phyloP scores from a whole-genome alignment of 2,888 invertebrate species.

The Drosophila mulleri region DNA sequence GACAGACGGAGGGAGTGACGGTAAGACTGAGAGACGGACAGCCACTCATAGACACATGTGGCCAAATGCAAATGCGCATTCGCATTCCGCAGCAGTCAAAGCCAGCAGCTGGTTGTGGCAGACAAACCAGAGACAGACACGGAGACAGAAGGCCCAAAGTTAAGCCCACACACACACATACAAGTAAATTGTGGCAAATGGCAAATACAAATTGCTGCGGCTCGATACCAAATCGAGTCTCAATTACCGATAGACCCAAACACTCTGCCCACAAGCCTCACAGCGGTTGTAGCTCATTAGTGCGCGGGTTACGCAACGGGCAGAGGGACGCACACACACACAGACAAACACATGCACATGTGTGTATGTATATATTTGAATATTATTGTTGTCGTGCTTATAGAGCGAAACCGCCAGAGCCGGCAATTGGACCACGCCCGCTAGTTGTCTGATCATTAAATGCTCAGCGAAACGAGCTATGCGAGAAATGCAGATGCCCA shows the following conservation, averaged over 20 bases:
- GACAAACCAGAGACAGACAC: slow-evolving; percentile 44
- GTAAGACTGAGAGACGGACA: slow-evolving; percentile 1
- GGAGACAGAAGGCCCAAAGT: slow-evolving; percentile 7
- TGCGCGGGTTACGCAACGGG: slow-evolving; percentile 57
- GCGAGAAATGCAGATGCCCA: slow-evolving; percentile 50
- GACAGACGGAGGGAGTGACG: slow-evolving; percentile 1
- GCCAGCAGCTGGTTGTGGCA: slow-evolving; percentile 60
- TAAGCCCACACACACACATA: slow-evolving; percentile 40
- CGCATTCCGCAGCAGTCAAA: slow-evolving; percentile 63
- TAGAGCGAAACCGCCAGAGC: slow-evolving; percentile 49
- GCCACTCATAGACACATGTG: slow-evolving; percentile 59
- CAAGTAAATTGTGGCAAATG: slow-evolving; percentile 38
- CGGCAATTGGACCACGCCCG: slow-evolving; percentile 56
- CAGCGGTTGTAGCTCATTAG: slow-evolving; percentile 68
- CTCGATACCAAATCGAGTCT: slow-evolving; percentile 69
- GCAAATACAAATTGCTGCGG: slow-evolving; percentile 75
- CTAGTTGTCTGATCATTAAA: slow-evolving; percentile 72
- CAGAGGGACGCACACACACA: not conserved
- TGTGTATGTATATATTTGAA: slow-evolving; percentile 17
- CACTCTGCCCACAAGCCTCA: slow-evolving; percentile 38
- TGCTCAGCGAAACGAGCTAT: slow-evolving; percentile 68
- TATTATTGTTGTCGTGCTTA: slow-evolving; percentile 40
- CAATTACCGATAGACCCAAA: slow-evolving; percentile 64
- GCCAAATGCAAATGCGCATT: slow-evolving; percentile 75
- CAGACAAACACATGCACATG: not conserved